Base-by-base conservation (phyloP, 2,113 vertebrate species). In the Budorcas taxicolor region DNA sequence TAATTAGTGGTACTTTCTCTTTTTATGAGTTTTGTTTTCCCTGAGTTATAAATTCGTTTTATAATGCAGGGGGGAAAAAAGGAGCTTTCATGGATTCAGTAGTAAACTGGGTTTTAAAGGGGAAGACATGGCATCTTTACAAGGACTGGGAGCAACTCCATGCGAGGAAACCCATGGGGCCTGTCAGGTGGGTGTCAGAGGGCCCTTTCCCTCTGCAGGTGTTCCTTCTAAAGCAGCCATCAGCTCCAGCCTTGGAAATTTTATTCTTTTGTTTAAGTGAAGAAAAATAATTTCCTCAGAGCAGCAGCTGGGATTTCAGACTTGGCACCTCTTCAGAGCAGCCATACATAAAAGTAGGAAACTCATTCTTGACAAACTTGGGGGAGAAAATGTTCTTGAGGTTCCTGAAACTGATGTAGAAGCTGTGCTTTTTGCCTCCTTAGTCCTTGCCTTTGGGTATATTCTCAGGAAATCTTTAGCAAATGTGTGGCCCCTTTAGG, bases 281-380 rank as follows among this genome's bases (percentile, higher is more conserved):
- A 83, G 71, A 58, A 86, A 90, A 82, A 94, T 55, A 33, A 76
- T 81, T 89, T 83, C 89, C 64, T 76, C 36, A 31, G 78, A 84
- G 55, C 55, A 92, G 71, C 91, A 90, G 62, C 93, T 90, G 93
- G n/a, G 19, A 52, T 85, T 62, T 93, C 58, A 93, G n/a, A 52
- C 43, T 64, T 94, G 89, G 95, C 86, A 76, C 13, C n/a, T 85
- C 89, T 94, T 96, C 76, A 93, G 94, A 95, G 94, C 40, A 94
- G 43, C 55, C 50, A 80, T 43, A 92, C 60, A 89, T 55, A 87
- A 94, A 94, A 97, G 87, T n/a, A 88, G 84, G 67, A 95, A 95
- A 89, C 33, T 88, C 21, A 36, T 84, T 92, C 36, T 87, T 94
- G 81, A n/a, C 3, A 88, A 47, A 92, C 17, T 43, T 31, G 57